These are phyloP conservation scores for Blomia tropicalis DNA, from an alignment of 2,888 invertebrate species.

Conservation along the genomic window DNA sequence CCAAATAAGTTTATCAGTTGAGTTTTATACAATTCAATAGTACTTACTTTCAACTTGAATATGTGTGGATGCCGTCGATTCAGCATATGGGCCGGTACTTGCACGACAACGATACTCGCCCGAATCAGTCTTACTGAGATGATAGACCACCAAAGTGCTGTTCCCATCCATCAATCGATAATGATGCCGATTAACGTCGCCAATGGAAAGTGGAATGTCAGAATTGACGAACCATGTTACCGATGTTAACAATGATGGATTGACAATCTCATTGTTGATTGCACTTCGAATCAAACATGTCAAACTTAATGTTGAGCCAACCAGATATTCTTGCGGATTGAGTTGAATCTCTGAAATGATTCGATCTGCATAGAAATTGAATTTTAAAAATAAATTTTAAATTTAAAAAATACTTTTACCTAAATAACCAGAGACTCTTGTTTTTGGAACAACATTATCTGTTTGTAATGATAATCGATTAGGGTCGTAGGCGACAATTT, in stretches of 20 bases:
- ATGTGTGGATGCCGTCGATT: slow-evolving; percentile 44
- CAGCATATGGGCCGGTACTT: slow-evolving; percentile 49
- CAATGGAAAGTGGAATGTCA: slow-evolving; percentile 23
- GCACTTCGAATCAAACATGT: slow-evolving; percentile 32
- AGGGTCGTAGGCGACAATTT: slow-evolving; percentile 16
- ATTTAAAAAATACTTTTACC: background rate
- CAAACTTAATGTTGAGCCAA: slow-evolving; percentile 33
- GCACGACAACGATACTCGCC: slow-evolving; percentile 71
- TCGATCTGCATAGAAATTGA: slow-evolving; percentile 28
- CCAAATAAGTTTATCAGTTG: background rate
- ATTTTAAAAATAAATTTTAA: background rate
- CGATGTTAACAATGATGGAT: slow-evolving; percentile 32
- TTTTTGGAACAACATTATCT: background rate
- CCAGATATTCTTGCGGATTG: slow-evolving; percentile 31
- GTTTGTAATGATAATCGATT: no score
- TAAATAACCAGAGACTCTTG: no score
- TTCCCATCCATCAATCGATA: slow-evolving; percentile 30
- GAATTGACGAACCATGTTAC: slow-evolving; percentile 32
- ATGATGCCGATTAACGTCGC: slow-evolving; percentile 26
- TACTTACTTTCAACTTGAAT: slow-evolving; percentile 60
- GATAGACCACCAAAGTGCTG: slow-evolving; percentile 51
- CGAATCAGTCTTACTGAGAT: slow-evolving; percentile 50
- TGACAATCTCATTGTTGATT: background rate
- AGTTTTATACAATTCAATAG: background rate
- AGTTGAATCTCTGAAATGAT: slow-evolving; percentile 33